These are phyloP conservation scores for Sturnus vulgaris DNA, from an alignment of 2,113 vertebrate genomes.

Conservation along the genomic window DNA sequence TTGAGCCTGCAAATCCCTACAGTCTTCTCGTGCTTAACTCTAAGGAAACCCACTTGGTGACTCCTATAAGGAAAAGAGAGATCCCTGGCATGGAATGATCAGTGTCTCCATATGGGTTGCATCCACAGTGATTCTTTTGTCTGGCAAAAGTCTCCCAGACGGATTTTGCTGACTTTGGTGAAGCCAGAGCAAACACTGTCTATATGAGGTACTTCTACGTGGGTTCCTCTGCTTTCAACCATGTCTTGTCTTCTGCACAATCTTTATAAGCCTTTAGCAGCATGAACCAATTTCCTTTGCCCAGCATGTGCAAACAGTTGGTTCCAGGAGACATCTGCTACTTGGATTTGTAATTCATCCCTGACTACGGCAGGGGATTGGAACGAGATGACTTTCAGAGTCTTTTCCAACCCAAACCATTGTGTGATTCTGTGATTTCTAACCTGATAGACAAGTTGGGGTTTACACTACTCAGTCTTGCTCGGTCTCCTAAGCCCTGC, in stretches of 20 bases:
- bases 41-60: background rate
- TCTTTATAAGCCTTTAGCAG: background rate
- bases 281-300: background rate
- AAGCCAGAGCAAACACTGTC: background rate
- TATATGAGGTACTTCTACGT: fast-evolving
- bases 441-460: background rate
- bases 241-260: background rate
- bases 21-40: background rate
- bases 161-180: background rate
- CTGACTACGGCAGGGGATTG: background rate
- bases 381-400: background rate
- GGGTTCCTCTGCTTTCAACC: background rate
- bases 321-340: background rate
- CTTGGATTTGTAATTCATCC: background rate
- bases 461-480: background rate
- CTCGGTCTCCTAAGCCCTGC: background rate
- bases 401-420: background rate
- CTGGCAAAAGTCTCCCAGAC: background rate
- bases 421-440: background rate
- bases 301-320: background rate
- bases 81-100: background rate
- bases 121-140: background rate
- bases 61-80: background rate
- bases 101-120: background rate
- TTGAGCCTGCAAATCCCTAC: background rate